These are phyloP conservation scores for Yponomeuta malinellus DNA, from an alignment of 2,888 invertebrate genomes.

Conservation along the genomic window DNA sequence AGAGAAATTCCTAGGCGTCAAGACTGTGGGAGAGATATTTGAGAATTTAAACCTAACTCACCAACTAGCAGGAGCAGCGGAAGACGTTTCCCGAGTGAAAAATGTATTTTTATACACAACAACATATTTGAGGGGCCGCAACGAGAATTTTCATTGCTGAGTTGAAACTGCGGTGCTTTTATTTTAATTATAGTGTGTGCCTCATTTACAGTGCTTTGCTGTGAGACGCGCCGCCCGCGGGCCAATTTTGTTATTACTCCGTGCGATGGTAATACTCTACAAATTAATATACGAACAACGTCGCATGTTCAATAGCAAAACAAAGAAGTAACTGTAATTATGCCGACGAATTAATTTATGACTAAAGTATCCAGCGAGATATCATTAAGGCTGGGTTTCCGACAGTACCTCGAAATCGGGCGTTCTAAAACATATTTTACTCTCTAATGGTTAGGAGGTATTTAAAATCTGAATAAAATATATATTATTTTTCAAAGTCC, in stretches of 20 bases:
- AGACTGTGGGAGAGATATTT: constrained; percentile 57
- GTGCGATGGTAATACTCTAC: constrained; percentile 9
- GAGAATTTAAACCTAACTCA: constrained; percentile 13
- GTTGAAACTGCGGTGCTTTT: constrained; percentile 12
- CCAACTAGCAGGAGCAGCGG: constrained; percentile 7
- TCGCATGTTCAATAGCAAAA: too few relatives aligned
- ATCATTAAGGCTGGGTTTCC: too few relatives aligned
- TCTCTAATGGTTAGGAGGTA: too few relatives aligned
- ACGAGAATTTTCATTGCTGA: constrained; percentile 13
- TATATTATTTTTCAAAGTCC: too few relatives aligned
- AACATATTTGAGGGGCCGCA: constrained; percentile 15
- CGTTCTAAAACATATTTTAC: too few relatives aligned
- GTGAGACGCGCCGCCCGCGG: constrained; percentile 10
- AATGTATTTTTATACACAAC: constrained; percentile 14
- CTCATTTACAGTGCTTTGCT: constrained; percentile 15
- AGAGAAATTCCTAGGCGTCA: constrained; percentile 46
- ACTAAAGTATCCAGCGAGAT: too few relatives aligned
- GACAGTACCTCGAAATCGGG: too few relatives aligned
- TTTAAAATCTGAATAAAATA: too few relatives aligned
- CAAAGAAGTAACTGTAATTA: too few relatives aligned
- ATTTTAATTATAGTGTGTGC: constrained; percentile 15
- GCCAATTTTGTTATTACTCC: constrained; percentile 15
- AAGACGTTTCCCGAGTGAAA: constrained; percentile 12
- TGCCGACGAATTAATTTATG: too few relatives aligned
- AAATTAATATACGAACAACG: not conserved